Evolutionary conservation across 2,113 vertebrate species (phyloP).

Genomic region (Pterocles orientalis): DNA sequence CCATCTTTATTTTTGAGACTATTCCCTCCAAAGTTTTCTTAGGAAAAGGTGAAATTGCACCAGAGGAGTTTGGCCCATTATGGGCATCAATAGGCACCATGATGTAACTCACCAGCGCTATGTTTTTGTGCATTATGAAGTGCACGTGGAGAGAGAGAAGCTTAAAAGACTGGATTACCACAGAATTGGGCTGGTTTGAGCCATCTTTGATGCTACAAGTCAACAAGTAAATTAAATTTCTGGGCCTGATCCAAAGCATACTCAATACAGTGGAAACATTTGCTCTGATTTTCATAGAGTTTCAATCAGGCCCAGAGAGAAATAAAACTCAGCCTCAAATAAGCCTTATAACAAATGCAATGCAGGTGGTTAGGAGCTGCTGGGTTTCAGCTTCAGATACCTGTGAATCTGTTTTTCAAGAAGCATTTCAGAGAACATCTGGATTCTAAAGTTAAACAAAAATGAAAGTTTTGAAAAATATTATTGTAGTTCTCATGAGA

Average conservation of each 20-base stretch:
- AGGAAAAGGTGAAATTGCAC: background rate
- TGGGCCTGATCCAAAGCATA: background rate
- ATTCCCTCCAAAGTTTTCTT: background rate
- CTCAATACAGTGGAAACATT: background rate
- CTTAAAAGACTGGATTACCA: background rate
- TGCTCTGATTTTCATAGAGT: background rate
- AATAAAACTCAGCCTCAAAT: background rate
- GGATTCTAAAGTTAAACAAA: background rate
- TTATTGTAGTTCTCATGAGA: background rate
- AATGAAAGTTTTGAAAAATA: constrained; percentile 1
- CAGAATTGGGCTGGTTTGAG: background rate
- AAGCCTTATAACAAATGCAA: background rate
- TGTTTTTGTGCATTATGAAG: background rate
- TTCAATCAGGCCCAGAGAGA: background rate
- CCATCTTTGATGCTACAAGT: background rate
- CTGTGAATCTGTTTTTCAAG: background rate
- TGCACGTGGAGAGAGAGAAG: background rate
- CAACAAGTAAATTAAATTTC: background rate
- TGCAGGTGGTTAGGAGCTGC: background rate
- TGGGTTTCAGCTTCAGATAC: background rate
- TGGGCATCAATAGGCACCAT: background rate
- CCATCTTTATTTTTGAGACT: background rate
- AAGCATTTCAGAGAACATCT: background rate
- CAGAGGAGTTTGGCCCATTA: background rate
- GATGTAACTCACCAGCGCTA: background rate